Percentiles rank a stretch among this genome's conserved stretches.
Conservation (phyloP, 2,888 invertebrate genomes). For the Ectobius pallidus region DNA sequence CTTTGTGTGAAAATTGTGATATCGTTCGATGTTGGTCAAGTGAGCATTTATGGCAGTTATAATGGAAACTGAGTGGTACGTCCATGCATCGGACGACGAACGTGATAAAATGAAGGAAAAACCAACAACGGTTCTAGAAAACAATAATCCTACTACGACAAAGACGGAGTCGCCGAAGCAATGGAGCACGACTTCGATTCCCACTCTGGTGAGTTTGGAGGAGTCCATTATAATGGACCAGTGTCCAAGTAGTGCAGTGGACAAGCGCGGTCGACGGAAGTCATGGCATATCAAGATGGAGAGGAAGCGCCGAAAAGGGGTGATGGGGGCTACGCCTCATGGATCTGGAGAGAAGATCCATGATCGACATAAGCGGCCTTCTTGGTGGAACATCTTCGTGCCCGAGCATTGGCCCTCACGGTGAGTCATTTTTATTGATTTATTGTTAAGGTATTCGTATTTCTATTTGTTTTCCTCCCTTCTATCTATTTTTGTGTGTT, state of each 20-base stretch:
- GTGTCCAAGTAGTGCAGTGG: constrained; percentile 49
- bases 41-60: constrained; percentile 1
- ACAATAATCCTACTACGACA: constrained; percentile 20
- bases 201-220: constrained; percentile 43
- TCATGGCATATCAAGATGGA: constrained; percentile 62
- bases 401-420: constrained; percentile 60
- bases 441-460: neutral
- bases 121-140: constrained; percentile 6
- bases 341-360: constrained; percentile 50
- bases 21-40: too few species aligned
- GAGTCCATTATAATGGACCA: constrained; percentile 42
- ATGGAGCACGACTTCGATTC: constrained; percentile 46
- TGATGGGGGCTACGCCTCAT: constrained; percentile 46
- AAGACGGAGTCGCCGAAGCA: constrained; percentile 41
- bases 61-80: constrained; percentile 42
- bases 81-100: constrained; percentile 33
- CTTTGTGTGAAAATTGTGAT: too few species aligned
- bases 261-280: constrained; percentile 63
- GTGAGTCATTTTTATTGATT: constrained; percentile 25
- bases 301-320: constrained; percentile 57
- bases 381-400: constrained; percentile 90
- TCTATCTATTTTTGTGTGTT: neutral
- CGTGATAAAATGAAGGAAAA: constrained; percentile 3
- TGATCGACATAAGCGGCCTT: constrained; percentile 74
- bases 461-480: neutral